These are phyloP conservation scores for Botia almorhae DNA, from an alignment of 2,797 vertebrate genomes.

Conservation along the genomic window DNA sequence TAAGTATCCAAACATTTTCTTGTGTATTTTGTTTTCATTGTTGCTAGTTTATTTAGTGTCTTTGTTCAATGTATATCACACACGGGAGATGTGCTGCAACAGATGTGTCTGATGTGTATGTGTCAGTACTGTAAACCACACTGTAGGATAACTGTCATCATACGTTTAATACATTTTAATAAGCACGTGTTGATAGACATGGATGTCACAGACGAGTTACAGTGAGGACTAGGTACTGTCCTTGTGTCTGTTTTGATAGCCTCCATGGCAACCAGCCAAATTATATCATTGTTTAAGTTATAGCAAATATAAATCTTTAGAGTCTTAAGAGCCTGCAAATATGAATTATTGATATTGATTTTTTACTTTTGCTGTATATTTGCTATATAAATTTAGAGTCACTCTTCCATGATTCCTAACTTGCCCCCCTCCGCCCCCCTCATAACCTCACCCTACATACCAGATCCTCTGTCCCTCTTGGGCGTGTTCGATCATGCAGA, in stretches of 20 bases:
- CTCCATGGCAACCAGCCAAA: no score
- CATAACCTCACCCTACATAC: neutral
- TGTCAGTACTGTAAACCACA: neutral
- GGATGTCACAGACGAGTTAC: neutral
- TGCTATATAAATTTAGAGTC: neutral
- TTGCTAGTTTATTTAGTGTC: no score
- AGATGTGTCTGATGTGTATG: neutral
- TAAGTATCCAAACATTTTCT: no score
- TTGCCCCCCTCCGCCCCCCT: no score
- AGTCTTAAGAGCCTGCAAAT: neutral
- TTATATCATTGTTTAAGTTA: neutral
- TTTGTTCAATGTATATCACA: neutral
- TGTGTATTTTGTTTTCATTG: no score
- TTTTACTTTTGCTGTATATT: neutral
- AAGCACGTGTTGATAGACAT: neutral
- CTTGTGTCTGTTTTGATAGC: neutral
- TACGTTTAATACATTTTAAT: neutral
- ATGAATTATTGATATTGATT: neutral
- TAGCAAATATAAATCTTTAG: neutral
- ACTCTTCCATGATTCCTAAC: no score
- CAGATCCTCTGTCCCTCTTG: neutral
- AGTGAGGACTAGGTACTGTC: neutral
- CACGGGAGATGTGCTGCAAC: neutral
- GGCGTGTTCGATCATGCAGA: neutral
- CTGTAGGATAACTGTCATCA: neutral